phyloP scores from a whole-genome alignment of 2,797 vertebrate genomes.

The Trachurus trachurus region DNA sequence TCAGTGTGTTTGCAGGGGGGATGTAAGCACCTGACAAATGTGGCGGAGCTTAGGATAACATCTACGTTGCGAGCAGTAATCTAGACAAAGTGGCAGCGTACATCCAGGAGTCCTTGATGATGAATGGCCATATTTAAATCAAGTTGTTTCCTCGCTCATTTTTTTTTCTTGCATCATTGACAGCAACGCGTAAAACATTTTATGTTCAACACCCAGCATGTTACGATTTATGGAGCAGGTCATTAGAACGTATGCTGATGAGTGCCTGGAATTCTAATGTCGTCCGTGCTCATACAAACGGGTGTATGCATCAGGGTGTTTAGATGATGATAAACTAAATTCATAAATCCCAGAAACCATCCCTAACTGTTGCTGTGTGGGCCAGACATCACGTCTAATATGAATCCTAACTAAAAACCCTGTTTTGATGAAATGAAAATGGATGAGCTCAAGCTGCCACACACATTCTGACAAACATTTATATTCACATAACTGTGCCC shows the following conservation, averaged over 20 bases:
- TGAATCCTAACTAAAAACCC: conserved; percentile 13
- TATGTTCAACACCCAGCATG: conserved; percentile 45
- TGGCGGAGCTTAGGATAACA: conserved; percentile 33
- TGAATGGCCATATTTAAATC: conserved; percentile 61
- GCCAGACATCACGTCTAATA: neutral
- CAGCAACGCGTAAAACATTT: conserved; percentile 62
- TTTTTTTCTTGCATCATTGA: conserved; percentile 62
- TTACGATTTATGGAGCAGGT: conserved; percentile 62
- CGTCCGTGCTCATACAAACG: neutral
- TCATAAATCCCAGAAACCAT: conserved; percentile 34
- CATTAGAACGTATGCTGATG: conserved; percentile 48
- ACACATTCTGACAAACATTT: conserved; percentile 16
- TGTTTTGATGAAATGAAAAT: conserved; percentile 26
- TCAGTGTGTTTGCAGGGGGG: conserved; percentile 9
- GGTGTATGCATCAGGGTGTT: neutral
- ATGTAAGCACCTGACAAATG: conserved; percentile 19
- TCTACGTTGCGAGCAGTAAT: conserved; percentile 51
- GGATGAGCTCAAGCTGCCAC: neutral
- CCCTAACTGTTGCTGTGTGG: conserved; percentile 1
- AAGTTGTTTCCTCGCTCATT: conserved; percentile 46
- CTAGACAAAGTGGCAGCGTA: conserved; percentile 47
- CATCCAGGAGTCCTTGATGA: conserved; percentile 50
- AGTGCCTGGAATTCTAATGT: conserved; percentile 45
- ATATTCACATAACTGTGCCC: conserved; percentile 12
- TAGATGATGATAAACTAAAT: conserved; percentile 47